Conservation (phyloP, 2,113 vertebrate species). For the Ochotona princeps region DNA sequence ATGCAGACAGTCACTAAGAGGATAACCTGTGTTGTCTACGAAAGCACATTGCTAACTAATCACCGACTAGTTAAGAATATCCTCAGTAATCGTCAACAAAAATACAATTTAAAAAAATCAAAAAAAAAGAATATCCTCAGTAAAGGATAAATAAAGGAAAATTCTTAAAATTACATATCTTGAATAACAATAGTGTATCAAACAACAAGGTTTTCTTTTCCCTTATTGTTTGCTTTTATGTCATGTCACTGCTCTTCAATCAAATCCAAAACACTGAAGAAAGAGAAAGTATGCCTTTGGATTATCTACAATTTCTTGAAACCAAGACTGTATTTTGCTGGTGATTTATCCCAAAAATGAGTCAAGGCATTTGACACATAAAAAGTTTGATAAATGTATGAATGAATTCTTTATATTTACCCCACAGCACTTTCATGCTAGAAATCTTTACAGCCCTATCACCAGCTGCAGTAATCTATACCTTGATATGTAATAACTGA, state of each 20-base stretch:
- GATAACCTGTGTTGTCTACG: not conserved
- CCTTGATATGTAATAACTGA: not conserved
- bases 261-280: constrained; percentile 15
- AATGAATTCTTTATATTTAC: constrained; percentile 4
- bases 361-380: not conserved
- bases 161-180: not conserved
- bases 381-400: not conserved
- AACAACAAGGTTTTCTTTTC: not conserved
- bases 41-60: not conserved
- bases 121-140: too few relatives aligned
- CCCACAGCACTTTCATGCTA: not conserved
- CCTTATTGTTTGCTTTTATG: not conserved
- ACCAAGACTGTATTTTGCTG: not conserved
- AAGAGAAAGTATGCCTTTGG: not conserved
- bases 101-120: too few relatives aligned
- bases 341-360: not conserved
- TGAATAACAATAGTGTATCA: not conserved
- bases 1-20: not conserved
- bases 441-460: not conserved
- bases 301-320: constrained; percentile 15
- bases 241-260: constrained; percentile 3
- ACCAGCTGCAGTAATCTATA: not conserved
- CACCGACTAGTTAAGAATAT: too few relatives aligned
- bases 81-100: too few relatives aligned
- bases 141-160: too few relatives aligned